phyloP scores from a whole-genome alignment of 2,888 invertebrate species.

The Cenopis cana region DNA sequence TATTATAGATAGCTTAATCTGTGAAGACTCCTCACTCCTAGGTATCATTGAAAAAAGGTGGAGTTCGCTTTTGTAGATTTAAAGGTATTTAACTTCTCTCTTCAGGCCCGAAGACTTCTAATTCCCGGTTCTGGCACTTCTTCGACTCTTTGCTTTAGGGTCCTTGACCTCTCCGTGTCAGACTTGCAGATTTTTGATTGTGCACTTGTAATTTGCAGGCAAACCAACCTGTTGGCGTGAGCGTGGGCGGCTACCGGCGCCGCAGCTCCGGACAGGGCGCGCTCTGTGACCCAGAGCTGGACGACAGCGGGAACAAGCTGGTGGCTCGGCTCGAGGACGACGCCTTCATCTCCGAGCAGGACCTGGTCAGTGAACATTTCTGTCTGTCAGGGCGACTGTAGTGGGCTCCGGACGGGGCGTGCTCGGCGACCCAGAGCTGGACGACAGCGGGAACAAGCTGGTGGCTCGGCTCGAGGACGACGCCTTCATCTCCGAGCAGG shows the following conservation, averaged over 20 bases:
- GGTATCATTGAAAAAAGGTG: too few species aligned
- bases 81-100: too few species aligned
- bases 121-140: too few species aligned
- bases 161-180: too few species aligned
- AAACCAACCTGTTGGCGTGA: conserved; percentile 74
- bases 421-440: conserved; percentile 78
- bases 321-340: conserved; percentile 81
- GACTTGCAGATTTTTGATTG: neutral
- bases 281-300: conserved; percentile 78
- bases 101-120: too few species aligned
- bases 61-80: too few species aligned
- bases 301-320: conserved; percentile 81
- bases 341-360: conserved; percentile 82
- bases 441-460: conserved; percentile 81
- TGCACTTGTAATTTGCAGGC: conserved; percentile 59
- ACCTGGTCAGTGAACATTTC: conserved; percentile 52
- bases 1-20: too few species aligned
- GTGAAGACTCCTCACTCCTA: too few species aligned
- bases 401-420: conserved; percentile 77
- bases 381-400: too few species aligned
- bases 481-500: conserved; percentile 82
- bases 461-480: conserved; percentile 81
- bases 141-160: too few species aligned
- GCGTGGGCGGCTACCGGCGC: conserved; percentile 73
- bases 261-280: conserved; percentile 78